Base-by-base conservation (phyloP, 2,797 vertebrate genomes). In the Myotis vivesi region DNA sequence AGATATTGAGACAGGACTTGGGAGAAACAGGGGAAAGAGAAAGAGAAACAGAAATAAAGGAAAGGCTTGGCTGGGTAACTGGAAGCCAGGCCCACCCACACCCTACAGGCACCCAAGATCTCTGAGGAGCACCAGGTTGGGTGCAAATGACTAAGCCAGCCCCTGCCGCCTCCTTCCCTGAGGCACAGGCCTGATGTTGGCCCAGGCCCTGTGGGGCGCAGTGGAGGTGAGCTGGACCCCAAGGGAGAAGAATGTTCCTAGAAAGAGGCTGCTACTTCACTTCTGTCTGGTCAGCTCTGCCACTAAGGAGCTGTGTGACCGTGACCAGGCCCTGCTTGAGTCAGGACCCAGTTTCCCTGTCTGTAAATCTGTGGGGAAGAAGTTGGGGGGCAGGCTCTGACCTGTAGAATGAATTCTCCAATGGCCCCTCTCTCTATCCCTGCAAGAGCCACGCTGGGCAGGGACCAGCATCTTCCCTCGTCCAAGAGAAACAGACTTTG, bases 51-150 rank as follows among this genome's bases (percentile, higher is more conserved):
- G 66, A 90, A 28, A 83, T 41, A 25, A 6, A 75, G 33, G 38
- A 73, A 51, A 72, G 77, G 20, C 25, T 49, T 62, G 59, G 64
- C 33, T 8, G 30, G 44, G 80, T 41, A 62, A 41, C 36, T 6
- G 36, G 46, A 36, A 86, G 72, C 73, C 44, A 11, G 17, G 85
- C n/a, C 84, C 72, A n/a, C 51, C 89, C 72, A 84, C 25, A 11
- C 15, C 38, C 82, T 33, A 2, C 25, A 13, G 0, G 15, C 38
- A 75, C 57, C 44, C 79, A 46, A 22, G 33, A 53, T 53, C 85
- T 68, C 91, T 36, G 25, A 64, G 86, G 53, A 76, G 44, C 55
- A 71, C 22, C 44, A 0, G 2, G 77, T 13, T 36, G 51, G n/a
- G 30, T 46, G 62, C 25, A 91, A 93, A 75, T n/a, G 33, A 68